Evolutionary conservation across 37 sponge, comb jelly and placozoan genomes (phyloP), one percentile per base, ranked within the genome.

Genomic region (Theonella swinhoei): DNA sequence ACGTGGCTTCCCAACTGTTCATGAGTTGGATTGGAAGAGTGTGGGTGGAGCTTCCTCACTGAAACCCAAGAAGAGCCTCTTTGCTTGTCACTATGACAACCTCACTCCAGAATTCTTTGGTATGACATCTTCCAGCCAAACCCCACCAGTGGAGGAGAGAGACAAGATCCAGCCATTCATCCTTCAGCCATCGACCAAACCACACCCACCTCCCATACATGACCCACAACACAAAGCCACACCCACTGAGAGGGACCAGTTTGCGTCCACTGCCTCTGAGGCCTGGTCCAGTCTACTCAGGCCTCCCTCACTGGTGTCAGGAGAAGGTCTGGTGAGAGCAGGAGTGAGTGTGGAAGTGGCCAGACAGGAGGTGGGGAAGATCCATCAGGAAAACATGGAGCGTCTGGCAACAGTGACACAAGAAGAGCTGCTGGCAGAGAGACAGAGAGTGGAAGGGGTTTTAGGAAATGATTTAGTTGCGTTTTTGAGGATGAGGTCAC

Each of bases 321-420:
- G 91, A 29, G 86, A 94, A 36, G 95, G 91, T 67, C 76, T 90
- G 25, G 14, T 33, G 26, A 28, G 40, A 20, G 31, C 33, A 34
- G 91, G 78, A 24, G 83, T 63, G 22, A 42, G 74, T 14, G 24
- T 24, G 2, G 67, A 72, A 28, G 64, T n/a, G 8, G 83, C 68
- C 23, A 17, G 26, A 23, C 31, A 82, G 30, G 96, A 92, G 42
- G 63, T 92, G 35, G 28, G 20, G 32, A 83, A 85, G 69, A 96
- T 96, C 24, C 89, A 93, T 33, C 40, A 85, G 72, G 97, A 96
- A 74, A 96, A 96, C 77, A 60, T 85, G 23, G 41, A 85, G 23
- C 63, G 65, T 62, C 80, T 96, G 70, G 47, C 77, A 32, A 22
- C 41, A 9, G 77, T 96, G 77, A 54, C 97, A 25, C 76, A 88